Conservation (phyloP, 2,113 vertebrate genomes). For the Mystacornis crossleyi region DNA sequence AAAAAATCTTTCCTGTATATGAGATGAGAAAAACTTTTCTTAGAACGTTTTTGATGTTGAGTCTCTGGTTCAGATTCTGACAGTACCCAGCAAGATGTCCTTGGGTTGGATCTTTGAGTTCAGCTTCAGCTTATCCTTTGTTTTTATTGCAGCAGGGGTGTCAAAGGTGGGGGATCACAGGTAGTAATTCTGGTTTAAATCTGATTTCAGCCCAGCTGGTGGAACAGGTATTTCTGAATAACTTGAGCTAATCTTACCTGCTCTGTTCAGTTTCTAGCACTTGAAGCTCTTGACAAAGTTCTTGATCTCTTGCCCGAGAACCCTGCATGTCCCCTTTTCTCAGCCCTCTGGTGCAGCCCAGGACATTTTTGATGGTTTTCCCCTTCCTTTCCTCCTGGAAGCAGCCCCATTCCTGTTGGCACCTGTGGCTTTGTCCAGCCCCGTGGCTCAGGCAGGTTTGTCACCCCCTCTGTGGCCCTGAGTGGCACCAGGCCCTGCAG, state of each 20-base stretch:
- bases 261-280: background rate
- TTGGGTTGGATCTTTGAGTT: background rate
- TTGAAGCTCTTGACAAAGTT: background rate
- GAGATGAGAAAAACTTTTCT: background rate
- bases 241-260: background rate
- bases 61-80: background rate
- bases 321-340: rapidly evolving
- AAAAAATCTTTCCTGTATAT: background rate
- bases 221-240: background rate
- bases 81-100: background rate
- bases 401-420: background rate
- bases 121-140: background rate
- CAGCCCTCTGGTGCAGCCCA: background rate
- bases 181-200: background rate
- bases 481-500: background rate
- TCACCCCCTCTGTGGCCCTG: background rate
- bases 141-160: background rate
- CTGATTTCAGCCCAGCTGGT: background rate
- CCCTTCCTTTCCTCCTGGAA: background rate
- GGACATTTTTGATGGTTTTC: background rate
- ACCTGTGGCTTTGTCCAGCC: background rate
- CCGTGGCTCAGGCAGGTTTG: background rate
- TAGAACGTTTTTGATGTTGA: background rate
- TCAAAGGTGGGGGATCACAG: background rate
- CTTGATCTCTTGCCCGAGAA: background rate